A percentile compares a stretch with the other conserved stretches of the same genome.
Conservation (phyloP, 2,888 invertebrate species). For the Strigamia transsilvanica region DNA sequence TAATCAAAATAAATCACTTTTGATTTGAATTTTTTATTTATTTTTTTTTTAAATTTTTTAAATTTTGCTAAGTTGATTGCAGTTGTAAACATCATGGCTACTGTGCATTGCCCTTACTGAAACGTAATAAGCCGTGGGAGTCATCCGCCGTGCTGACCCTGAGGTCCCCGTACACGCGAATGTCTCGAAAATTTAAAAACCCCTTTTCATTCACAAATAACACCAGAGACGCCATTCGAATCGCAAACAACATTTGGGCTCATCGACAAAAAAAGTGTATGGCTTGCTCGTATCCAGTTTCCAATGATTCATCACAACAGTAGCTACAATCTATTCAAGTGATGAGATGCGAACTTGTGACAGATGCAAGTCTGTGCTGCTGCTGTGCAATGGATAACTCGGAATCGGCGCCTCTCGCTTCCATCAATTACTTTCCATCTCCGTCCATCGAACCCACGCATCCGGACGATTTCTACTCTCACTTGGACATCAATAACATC, state of each 20-base stretch:
- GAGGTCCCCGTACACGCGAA: constrained; percentile 23
- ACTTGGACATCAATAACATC: constrained; percentile 9
- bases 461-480: neutral
- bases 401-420: neutral
- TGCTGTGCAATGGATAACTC: constrained; percentile 16
- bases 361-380: constrained; percentile 6
- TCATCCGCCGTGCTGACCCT: constrained; percentile 15
- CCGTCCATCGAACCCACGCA: neutral
- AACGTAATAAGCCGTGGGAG: constrained; percentile 15
- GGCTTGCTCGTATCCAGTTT: neutral
- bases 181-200: neutral
- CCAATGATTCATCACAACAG: constrained; percentile 38
- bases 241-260: constrained; percentile 6
- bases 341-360: constrained; percentile 24
- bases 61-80: neutral
- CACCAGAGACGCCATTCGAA: neutral
- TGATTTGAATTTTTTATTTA: neutral
- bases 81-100: neutral
- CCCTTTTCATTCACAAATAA: constrained; percentile 27
- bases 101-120: constrained; percentile 32
- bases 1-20: neutral
- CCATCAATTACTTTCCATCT: constrained; percentile 10
- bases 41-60: neutral
- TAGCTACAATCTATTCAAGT: constrained; percentile 34
- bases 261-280: neutral